These are phyloP conservation scores for Leptinotarsa tumamoca DNA, from an alignment of 2,888 invertebrate genomes.

Conservation along the genomic window DNA sequence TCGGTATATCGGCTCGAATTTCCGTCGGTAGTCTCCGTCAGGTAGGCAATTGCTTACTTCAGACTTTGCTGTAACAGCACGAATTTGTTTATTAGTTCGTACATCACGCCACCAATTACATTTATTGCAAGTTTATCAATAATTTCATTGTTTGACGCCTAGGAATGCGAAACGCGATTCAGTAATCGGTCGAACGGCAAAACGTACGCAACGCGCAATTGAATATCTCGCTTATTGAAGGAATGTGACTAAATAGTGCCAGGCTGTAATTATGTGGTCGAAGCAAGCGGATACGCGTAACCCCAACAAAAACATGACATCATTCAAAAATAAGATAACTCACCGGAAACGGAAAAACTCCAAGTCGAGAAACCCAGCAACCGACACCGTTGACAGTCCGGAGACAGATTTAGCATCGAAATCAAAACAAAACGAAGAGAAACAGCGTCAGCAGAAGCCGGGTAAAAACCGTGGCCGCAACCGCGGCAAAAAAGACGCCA, in stretches of 20 bases:
- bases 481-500: conserved; percentile 48
- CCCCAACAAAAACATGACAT: conserved; percentile 63
- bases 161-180: conserved; percentile 23
- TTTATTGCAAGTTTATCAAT: conserved; percentile 44
- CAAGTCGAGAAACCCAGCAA: conserved; percentile 51
- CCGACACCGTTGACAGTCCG: conserved; percentile 43
- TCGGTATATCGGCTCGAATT: conserved; percentile 24
- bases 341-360: conserved; percentile 64
- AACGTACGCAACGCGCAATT: conserved; percentile 28
- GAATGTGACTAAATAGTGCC: conserved; percentile 36
- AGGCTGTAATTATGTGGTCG: conserved; percentile 62
- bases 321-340: conserved; percentile 65
- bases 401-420: conserved; percentile 42
- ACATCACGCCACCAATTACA: conserved; percentile 39
- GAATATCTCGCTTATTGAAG: conserved; percentile 28
- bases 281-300: conserved; percentile 62
- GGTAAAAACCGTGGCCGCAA: conserved; percentile 50
- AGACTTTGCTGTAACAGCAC: conserved; percentile 39
- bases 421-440: conserved; percentile 45
- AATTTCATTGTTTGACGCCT: conserved; percentile 22
- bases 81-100: conserved; percentile 36
- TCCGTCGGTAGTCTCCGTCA: neutral
- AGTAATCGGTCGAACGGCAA: conserved; percentile 33
- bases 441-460: conserved; percentile 47
- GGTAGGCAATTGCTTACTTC: conserved; percentile 26